Percentiles rank a stretch among this genome's conserved stretches.
These are phyloP conservation scores for Lutra lutra DNA, from an alignment of 2,797 vertebrate genomes.

Conservation along the genomic window DNA sequence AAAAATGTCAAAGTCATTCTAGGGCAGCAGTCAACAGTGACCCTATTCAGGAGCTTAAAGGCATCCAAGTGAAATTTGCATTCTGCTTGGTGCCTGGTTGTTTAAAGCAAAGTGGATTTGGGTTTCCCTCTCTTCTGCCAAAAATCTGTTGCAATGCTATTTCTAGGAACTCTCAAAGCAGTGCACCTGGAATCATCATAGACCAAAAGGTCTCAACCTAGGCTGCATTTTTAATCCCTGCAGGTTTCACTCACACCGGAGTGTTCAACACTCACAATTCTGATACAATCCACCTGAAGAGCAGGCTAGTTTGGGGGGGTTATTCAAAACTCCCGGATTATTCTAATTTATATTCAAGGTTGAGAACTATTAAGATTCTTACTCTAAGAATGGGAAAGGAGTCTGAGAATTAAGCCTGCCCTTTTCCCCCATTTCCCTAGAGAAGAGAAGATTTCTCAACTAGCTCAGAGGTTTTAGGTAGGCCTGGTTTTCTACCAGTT, in stretches of 20 bases:
- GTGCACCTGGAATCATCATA: not conserved
- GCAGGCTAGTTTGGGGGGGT: not conserved
- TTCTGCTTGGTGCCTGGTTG: not conserved
- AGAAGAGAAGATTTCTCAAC: not conserved
- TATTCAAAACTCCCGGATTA: not conserved
- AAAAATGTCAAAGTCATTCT: conserved; percentile 22
- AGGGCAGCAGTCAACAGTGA: not conserved
- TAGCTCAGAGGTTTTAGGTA: not conserved
- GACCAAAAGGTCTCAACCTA: not conserved
- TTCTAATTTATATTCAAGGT: not conserved
- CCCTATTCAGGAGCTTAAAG: not conserved
- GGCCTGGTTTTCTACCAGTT: not conserved
- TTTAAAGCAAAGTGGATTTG: not conserved
- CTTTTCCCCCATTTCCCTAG: not conserved
- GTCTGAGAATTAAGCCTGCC: not conserved
- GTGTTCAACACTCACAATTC: not conserved
- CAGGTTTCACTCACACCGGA: not conserved
- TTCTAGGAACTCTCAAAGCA: not conserved
- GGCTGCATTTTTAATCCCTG: not conserved
- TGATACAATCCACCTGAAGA: not conserved
- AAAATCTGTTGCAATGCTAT: conserved; percentile 27
- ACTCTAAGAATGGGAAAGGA: not conserved
- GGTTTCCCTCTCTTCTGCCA: not conserved
- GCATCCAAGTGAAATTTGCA: not conserved
- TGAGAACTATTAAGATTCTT: not conserved